Evolutionary conservation across 2,888 invertebrate species (phyloP), one percentile per base, ranked within the genome.

Genomic region (Tiliacea aurago): DNA sequence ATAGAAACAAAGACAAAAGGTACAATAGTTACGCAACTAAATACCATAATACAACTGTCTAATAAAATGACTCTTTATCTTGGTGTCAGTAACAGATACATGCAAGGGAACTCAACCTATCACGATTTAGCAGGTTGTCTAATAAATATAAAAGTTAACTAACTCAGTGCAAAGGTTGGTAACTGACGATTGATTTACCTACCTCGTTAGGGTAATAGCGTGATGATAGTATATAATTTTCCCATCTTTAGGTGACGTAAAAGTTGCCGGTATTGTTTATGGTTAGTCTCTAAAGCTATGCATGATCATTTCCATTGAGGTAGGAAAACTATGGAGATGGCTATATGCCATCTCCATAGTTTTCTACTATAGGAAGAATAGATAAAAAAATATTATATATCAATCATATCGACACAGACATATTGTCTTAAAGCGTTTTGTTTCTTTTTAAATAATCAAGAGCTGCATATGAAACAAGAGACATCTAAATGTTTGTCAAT

Each of bases 51-150:
- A 23, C n/a, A 28, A 69, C 4, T 20, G 9, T 53, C 1, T 53
- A 47, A 71, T 76, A 63, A 13, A 70, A 67, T 55, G 0, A 61
- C 33, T 28, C 15, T 33, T n/a, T 33, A 56, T 20, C 43, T 2
- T 41, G 4, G 13, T 45, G 28, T 20, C 43, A 49, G 47, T 64
- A 20, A 61, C 53, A 58, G 37, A 63, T 10, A 33, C n/a, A 23
- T 37, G 20, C 49, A 13, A 79, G 77, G 73, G 77, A 78, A 73
- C 56, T 11, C 62, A 73, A 78, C 79, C 79, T 78, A 63, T 78
- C 77, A 79, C 73, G 79, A 78, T 18, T 33, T 11, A 47, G 10
- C 23, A 45, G 43, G 7, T 28, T 58, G 28, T 41, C 20, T 62
- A 51, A 63, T 73, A 79, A 78, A 65, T 66, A 78, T 78, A 45